Base-by-base conservation (phyloP, 1,140 invertebrate species). In the Drosophila ironensis region DNA sequence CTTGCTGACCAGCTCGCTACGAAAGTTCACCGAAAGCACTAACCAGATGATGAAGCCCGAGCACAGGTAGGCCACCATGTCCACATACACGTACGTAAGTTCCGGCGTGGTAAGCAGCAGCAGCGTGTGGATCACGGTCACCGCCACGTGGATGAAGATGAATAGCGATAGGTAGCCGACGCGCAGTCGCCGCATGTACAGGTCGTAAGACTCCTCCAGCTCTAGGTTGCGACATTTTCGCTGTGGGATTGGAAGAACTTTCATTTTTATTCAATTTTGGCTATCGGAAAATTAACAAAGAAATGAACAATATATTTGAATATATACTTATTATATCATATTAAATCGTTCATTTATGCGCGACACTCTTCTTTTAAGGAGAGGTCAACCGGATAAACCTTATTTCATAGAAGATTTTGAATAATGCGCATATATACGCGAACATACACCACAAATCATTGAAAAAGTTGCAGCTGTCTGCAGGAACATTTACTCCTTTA, bases 111-210 rank as follows among this genome's bases (percentile, higher is more conserved):
- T 88, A 6, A 89, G 51, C 53, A 93, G 77, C 22, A 96, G 89
- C 30, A 94, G 59, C 20, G 92, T 61, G 76, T 95, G 94, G 1
- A 91, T 90, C 4, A 92, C 81, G 42, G 93, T 93, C 25, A 95
- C 92, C 12, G 93, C 67, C 57, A 94, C 86, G 74, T 95, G 93
- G 17, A 96, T 89, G 2, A 95, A 91, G 25, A 96, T 91, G 81
- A 95, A 96, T 33, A 95, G 92, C 41, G 94, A 94, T 22, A 96
- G 92, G 70, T 96, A 94, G 44, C 94, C 94, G 88, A 95, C 93
- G 71, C 95, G 94, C 48, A 96, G 90, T 70, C 94, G 93, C 46
- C 94, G 93, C 57, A 94, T 94, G 81, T 96, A 96, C 46, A 93
- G 91, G 57, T 92, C 91, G 82, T 95, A 96, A 6, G 96, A 90